These are phyloP conservation scores for Scaptomyza caliginosa DNA, from an alignment of 2,888 invertebrate genomes.

Conservation along the genomic window DNA sequence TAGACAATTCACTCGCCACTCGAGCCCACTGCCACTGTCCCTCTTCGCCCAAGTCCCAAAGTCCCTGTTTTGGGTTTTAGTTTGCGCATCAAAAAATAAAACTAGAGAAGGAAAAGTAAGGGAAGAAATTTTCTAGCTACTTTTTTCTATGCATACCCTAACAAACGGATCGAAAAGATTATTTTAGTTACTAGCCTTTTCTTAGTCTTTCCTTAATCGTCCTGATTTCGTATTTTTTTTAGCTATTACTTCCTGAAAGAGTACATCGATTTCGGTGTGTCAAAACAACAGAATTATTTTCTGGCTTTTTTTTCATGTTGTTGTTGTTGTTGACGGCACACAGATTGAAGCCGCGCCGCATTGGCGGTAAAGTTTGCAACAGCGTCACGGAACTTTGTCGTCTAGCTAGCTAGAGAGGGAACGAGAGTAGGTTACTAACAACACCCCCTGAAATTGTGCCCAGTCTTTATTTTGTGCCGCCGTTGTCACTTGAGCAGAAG, in stretches of 20 bases:
- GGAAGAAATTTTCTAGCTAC: conserved; percentile 9
- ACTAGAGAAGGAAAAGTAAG: neutral
- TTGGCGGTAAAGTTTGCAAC: conserved; percentile 74
- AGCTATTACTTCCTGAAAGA: neutral
- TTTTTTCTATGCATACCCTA: neutral
- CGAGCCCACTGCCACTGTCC: conserved; percentile 31
- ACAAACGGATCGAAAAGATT: neutral
- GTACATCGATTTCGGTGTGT: neutral
- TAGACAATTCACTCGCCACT: conserved; percentile 76
- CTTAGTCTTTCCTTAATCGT: neutral
- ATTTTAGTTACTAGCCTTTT: neutral
- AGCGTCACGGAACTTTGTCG: conserved; percentile 67
- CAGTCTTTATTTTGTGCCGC: conserved; percentile 8
- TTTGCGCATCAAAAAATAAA: conserved; percentile 45
- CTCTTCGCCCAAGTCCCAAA: neutral
- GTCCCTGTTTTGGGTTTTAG: conserved; percentile 60
- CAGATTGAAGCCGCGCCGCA: conserved; percentile 75
- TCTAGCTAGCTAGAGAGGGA: conserved; percentile 2
- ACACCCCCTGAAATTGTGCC: neutral
- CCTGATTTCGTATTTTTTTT: neutral
- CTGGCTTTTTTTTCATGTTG: neutral
- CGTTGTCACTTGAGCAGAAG: conserved; percentile 61
- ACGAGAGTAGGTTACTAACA: neutral
- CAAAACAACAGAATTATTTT: neutral
- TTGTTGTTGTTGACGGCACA: conserved; percentile 63